These are phyloP conservation scores for Florisuga fusca DNA, from an alignment of 2,797 vertebrate genomes.

Conservation along the genomic window DNA sequence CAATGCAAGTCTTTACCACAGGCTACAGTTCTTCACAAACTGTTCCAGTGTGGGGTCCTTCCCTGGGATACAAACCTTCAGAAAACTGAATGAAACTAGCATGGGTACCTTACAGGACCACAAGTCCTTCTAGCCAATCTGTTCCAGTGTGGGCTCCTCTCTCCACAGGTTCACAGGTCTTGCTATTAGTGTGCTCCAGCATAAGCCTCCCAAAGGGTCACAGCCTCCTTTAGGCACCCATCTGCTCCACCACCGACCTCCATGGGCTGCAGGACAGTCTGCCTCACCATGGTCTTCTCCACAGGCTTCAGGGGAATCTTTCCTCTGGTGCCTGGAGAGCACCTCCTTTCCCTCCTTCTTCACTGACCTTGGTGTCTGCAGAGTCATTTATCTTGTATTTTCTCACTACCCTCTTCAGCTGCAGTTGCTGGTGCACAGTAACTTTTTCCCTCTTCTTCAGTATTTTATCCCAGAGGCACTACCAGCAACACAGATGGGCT, in stretches of 20 bases:
- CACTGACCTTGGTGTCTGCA: not conserved
- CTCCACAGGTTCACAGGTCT: no score
- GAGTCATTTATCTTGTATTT: not conserved
- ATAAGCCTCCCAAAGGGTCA: no score
- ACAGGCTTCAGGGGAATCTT: not conserved
- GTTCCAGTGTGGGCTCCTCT: no score
- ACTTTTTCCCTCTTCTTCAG: not conserved
- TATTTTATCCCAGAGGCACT: not conserved
- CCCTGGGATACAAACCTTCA: no score
- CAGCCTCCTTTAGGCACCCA: not conserved
- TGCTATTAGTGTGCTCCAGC: no score
- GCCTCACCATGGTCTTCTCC: not conserved
- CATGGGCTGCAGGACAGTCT: not conserved
- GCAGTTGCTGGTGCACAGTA: not conserved
- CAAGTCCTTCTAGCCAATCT: no score
- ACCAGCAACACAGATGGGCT: not conserved
- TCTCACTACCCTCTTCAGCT: not conserved
- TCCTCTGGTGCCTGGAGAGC: not conserved
- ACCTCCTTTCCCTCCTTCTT: not conserved
- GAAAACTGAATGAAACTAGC: no score
- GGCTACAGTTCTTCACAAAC: not conserved
- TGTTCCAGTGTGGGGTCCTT: not conserved
- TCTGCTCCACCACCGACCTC: not conserved
- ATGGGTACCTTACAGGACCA: no score
- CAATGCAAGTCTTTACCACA: accelerated